These are phyloP conservation scores for Raja brachyura DNA, from an alignment of 2,113 vertebrate species.

Conservation along the genomic window DNA sequence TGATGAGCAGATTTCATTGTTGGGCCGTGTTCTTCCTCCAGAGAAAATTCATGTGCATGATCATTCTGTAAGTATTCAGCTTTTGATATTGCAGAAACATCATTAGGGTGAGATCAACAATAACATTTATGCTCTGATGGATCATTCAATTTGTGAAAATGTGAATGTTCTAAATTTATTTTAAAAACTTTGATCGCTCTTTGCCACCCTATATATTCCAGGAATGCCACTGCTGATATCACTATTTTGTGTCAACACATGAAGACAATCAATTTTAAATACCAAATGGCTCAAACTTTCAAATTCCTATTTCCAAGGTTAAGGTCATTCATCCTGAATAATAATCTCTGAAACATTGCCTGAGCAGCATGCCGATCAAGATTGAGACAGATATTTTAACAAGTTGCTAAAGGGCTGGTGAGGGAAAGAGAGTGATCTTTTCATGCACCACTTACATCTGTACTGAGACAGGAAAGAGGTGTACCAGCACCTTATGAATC, in stretches of 20 bases:
- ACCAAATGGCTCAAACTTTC: background rate
- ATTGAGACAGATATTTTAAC: background rate
- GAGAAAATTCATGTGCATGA: constrained; percentile 48
- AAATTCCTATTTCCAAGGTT: background rate
- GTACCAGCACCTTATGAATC: background rate
- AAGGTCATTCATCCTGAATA: background rate
- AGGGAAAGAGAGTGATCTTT: background rate
- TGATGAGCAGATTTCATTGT: constrained; percentile 45
- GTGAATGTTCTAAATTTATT: background rate
- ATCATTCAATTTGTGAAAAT: background rate
- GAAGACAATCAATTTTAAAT: background rate
- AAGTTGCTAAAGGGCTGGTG: background rate
- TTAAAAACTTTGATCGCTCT: background rate
- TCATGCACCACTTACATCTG: background rate
- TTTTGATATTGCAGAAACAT: background rate
- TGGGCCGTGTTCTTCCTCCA: constrained; percentile 44
- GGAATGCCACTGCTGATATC: background rate
- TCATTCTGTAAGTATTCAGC: constrained; percentile 42
- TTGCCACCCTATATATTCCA: background rate
- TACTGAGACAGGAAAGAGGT: background rate
- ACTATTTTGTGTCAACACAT: background rate
- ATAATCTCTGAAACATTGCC: constrained; percentile 3
- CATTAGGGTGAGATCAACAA: background rate
- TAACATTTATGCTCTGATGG: background rate
- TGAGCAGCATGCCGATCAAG: background rate